Conservation (phyloP, 1,140 invertebrate species). For the Dendrolimus punctatus region DNA sequence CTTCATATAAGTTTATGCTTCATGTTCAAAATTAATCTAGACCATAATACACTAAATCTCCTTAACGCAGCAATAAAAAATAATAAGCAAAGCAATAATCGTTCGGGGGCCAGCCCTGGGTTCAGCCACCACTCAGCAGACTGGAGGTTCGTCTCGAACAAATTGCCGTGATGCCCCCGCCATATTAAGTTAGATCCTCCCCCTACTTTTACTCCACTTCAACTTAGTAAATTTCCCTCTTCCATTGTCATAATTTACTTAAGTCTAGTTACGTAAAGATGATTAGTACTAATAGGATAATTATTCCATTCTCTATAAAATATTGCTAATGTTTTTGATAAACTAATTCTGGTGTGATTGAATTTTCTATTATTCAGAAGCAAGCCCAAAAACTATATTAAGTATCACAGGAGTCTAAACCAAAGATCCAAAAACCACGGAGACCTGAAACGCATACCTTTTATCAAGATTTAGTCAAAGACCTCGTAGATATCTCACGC, state of each 20-base stretch:
- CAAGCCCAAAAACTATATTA: too few species aligned
- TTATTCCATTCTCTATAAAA: neutral
- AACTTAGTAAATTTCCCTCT: conserved; percentile 52
- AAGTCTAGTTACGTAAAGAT: conserved; percentile 29
- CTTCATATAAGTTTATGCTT: neutral
- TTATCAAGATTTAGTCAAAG: too few species aligned
- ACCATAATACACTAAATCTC: neutral
- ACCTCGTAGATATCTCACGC: too few species aligned
- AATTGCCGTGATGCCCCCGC: conserved; percentile 64
- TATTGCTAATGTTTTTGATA: too few species aligned
- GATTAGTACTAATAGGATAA: conserved; percentile 25
- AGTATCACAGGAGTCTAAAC: too few species aligned
- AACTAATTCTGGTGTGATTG: too few species aligned
- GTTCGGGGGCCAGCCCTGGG: conserved; percentile 33
- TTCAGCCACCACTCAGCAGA: conserved; percentile 44
- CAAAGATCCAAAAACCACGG: too few species aligned
- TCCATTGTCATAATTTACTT: conserved; percentile 50
- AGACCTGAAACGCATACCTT: too few species aligned
- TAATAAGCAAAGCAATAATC: conserved; percentile 10
- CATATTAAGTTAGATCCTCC: conserved; percentile 64
- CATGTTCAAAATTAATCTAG: neutral
- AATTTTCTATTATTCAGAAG: too few species aligned
- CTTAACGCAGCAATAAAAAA: conserved; percentile 6
- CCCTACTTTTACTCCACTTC: conserved; percentile 39
- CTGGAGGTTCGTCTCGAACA: conserved; percentile 63